These are phyloP conservation scores for Bothrops jararaca DNA, from an alignment of 2,113 vertebrate species.

Conservation along the genomic window DNA sequence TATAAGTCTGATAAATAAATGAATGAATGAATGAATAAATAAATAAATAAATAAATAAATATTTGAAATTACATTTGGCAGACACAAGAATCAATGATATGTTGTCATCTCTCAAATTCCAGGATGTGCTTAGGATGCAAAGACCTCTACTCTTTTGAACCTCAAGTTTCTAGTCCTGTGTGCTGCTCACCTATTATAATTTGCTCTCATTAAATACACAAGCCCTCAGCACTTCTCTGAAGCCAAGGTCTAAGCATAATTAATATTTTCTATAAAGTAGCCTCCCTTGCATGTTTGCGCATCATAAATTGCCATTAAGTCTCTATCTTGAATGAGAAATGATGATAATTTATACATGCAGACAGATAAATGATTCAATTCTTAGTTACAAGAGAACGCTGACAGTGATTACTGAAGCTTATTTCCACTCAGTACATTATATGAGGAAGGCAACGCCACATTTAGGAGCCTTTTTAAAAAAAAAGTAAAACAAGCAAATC, in stretches of 20 bases:
- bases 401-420: slow-evolving; percentile 84
- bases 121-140: background rate
- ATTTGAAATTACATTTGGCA: background rate
- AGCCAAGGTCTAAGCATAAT: slow-evolving; percentile 33
- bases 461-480: slow-evolving; percentile 68
- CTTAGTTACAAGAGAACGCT: slow-evolving; percentile 79
- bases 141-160: slow-evolving; percentile 46
- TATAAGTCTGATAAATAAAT: too few relatives aligned
- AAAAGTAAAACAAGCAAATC: slow-evolving; percentile 64
- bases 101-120: background rate
- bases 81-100: background rate
- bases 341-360: slow-evolving; percentile 77
- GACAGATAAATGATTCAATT: slow-evolving; percentile 88
- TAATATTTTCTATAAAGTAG: slow-evolving; percentile 54
- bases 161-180: background rate
- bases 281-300: slow-evolving; percentile 9
- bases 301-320: slow-evolving; percentile 62
- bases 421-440: slow-evolving; percentile 72
- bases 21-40: too few relatives aligned
- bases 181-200: slow-evolving; percentile 29
- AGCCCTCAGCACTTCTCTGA: background rate
- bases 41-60: too few relatives aligned
- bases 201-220: background rate
- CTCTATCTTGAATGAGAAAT: slow-evolving; percentile 62
- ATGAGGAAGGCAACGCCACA: slow-evolving; percentile 67